phyloP scores from a whole-genome alignment of 2,113 vertebrate genomes.

The Pteropus alecto region DNA sequence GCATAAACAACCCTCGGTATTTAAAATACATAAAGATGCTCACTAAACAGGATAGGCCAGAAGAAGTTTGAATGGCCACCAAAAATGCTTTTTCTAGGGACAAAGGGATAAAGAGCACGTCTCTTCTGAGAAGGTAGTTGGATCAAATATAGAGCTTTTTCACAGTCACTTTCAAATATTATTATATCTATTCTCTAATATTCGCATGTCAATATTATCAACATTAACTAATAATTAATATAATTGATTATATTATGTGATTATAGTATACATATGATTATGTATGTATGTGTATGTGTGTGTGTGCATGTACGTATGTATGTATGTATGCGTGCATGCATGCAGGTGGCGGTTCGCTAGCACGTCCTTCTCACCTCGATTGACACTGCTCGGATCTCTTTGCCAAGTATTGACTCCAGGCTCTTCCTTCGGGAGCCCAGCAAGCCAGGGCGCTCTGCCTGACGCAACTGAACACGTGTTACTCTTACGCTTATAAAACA shows the following conservation, averaged over 20 bases:
- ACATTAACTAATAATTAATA: no score
- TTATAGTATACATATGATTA: no score
- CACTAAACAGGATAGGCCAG: not conserved
- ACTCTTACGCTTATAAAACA: not conserved
- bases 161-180: no score
- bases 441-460: not conserved
- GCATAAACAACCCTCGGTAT: not conserved
- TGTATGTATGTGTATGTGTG: no score
- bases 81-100: no score
- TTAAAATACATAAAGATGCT: not conserved
- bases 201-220: no score
- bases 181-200: no score
- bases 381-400: fast-evolving
- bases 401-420: fast-evolving
- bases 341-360: not conserved
- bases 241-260: no score
- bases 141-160: not conserved
- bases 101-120: not conserved
- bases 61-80: not conserved
- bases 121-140: not conserved
- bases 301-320: no score
- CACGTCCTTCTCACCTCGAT: not conserved
- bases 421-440: not conserved
- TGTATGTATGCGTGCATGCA: no score
- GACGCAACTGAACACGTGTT: not conserved